These are phyloP conservation scores for Arbacia lixula DNA, from an alignment of 53 echinoderm and acorn worm species.

Conservation along the genomic window DNA sequence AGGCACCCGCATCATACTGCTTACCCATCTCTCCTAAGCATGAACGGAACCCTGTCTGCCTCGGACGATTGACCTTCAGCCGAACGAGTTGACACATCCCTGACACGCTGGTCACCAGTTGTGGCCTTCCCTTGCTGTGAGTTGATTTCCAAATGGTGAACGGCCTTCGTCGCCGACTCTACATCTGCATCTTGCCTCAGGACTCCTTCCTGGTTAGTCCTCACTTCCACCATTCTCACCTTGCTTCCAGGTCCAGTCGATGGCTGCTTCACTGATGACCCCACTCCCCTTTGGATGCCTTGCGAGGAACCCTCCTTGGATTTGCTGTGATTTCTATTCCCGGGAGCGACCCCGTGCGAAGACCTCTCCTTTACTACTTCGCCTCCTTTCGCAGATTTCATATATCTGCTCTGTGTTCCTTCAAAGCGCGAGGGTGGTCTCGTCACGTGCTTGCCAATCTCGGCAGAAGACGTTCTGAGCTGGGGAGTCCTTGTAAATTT, in stretches of 20 bases:
- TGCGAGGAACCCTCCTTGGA: neutral
- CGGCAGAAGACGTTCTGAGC: slow-evolving; percentile 16
- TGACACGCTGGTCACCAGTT: no score
- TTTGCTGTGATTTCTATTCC: neutral
- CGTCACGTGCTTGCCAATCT: slow-evolving; percentile 24
- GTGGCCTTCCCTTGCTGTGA: no score
- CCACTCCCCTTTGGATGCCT: neutral
- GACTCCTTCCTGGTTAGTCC: no score
- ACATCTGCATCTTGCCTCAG: no score
- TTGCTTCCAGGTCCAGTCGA: no score
- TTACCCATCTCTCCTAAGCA: slow-evolving; percentile 26
- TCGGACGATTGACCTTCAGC: neutral
- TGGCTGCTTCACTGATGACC: no score
- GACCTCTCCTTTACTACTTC: neutral
- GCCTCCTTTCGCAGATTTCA: slow-evolving; percentile 8
- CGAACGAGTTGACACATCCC: neutral
- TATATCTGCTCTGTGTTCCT: neutral
- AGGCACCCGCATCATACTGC: no score
- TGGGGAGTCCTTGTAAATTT: neutral
- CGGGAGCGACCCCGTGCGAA: neutral
- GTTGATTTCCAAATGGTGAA: no score
- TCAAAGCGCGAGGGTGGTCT: slow-evolving; percentile 1
- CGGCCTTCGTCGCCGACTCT: no score
- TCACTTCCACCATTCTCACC: no score
- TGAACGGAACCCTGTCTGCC: neutral